Evolutionary conservation across 2,888 invertebrate species (phyloP).

Genomic region (Bruchidius siliquastri): DNA sequence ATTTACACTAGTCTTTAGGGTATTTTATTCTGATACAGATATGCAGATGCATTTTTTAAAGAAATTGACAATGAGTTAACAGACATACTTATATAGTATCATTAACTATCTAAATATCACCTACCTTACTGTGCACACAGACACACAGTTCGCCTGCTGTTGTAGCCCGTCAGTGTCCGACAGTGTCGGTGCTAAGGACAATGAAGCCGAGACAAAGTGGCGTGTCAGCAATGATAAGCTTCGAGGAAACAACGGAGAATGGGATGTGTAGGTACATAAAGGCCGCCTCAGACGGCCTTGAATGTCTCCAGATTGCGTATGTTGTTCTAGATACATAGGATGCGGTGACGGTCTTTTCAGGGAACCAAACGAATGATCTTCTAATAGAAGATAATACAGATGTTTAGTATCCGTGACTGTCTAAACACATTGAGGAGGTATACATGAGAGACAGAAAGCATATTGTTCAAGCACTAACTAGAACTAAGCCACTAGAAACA

Average conservation of each 20-base stretch:
- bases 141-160: background rate
- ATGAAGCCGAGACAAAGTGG: background rate
- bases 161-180: background rate
- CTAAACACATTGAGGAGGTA: too few relatives aligned
- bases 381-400: too few relatives aligned
- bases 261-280: background rate
- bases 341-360: background rate
- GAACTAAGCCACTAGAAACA: too few relatives aligned
- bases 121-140: background rate
- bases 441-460: too few relatives aligned
- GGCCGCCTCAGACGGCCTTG: background rate
- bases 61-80: too few relatives aligned
- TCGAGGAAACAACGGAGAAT: background rate
- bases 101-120: too few relatives aligned
- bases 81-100: too few relatives aligned
- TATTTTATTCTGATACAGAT: too few relatives aligned
- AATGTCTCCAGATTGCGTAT: background rate
- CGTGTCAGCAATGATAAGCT: background rate
- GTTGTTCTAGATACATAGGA: background rate
- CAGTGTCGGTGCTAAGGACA: background rate
- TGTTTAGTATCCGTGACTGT: too few relatives aligned
- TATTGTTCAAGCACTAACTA: too few relatives aligned
- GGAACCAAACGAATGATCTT: background rate
- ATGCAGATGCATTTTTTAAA: too few relatives aligned
- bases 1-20: too few relatives aligned